Evolutionary conservation across 2,888 invertebrate genomes (phyloP).

Genomic region (Stenodera caucasica): DNA sequence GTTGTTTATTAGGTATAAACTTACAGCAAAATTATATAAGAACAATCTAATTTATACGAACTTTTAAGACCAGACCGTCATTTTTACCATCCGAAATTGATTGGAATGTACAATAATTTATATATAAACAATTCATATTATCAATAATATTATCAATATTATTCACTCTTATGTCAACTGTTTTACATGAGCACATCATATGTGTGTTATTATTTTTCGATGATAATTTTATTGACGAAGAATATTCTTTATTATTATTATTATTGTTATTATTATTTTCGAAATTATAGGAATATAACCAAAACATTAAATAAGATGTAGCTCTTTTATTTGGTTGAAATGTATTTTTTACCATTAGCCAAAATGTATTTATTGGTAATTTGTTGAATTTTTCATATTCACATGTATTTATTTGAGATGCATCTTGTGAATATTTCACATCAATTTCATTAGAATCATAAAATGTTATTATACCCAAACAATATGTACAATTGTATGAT

Average conservation of each 20-base stretch:
- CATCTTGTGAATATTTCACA: slow-evolving; percentile 36
- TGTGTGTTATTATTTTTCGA: slow-evolving; percentile 44
- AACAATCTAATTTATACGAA: slow-evolving; percentile 48
- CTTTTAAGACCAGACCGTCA: slow-evolving; percentile 43
- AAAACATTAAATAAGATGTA: slow-evolving; percentile 43
- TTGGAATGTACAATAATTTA: slow-evolving; percentile 43
- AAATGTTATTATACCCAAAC: slow-evolving; percentile 46
- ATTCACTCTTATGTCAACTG: slow-evolving; percentile 39
- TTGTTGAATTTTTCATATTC: slow-evolving; percentile 43
- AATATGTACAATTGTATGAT: slow-evolving; percentile 35
- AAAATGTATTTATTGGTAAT: slow-evolving; percentile 47
- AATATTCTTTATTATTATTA: slow-evolving; percentile 39
- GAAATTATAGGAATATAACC: slow-evolving; percentile 48
- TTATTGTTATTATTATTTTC: neutral
- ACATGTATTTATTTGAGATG: too few relatives aligned
- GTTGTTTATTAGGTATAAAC: too few relatives aligned
- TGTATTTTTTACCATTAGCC: slow-evolving; percentile 51
- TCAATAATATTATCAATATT: slow-evolving; percentile 39
- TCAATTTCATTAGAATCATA: slow-evolving; percentile 45
- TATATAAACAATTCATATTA: slow-evolving; percentile 45
- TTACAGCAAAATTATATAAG: too few relatives aligned
- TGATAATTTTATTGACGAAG: slow-evolving; percentile 48
- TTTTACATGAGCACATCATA: slow-evolving; percentile 46
- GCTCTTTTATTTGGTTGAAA: slow-evolving; percentile 33
- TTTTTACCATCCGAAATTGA: slow-evolving; percentile 46